Conservation (phyloP, 2,797 vertebrate genomes). For the Gymnodraco acuticeps region DNA sequence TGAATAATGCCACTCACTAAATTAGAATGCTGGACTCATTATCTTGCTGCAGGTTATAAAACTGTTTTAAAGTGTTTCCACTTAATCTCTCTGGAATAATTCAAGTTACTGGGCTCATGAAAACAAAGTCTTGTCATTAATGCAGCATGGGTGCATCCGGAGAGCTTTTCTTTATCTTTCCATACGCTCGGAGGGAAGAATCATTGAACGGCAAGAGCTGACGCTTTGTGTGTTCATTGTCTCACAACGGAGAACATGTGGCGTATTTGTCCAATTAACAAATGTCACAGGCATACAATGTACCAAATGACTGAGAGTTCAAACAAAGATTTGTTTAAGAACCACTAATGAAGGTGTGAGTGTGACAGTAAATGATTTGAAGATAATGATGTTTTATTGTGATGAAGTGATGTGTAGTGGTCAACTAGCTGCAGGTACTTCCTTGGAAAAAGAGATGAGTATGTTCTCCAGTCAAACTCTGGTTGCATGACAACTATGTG, state of each 20-base stretch:
- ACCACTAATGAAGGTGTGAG: not conserved
- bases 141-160: not conserved
- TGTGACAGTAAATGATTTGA: not conserved
- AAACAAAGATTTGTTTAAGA: slow-evolving; percentile 1
- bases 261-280: slow-evolving; percentile 68
- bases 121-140: not conserved
- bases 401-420: not conserved
- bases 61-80: slow-evolving; percentile 26
- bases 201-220: not conserved
- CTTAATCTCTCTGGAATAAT: slow-evolving; percentile 10
- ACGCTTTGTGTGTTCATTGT: slow-evolving; percentile 14
- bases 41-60: slow-evolving; percentile 17
- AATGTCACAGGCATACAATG: slow-evolving; percentile 39
- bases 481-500: slow-evolving; percentile 26
- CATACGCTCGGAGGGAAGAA: not conserved
- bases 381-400: not conserved
- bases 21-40: slow-evolving; percentile 41
- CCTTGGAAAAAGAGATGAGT: slow-evolving; percentile 6
- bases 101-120: not conserved
- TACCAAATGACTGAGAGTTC: slow-evolving; percentile 16
- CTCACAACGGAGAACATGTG: slow-evolving; percentile 47
- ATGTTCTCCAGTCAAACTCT: slow-evolving; percentile 27
- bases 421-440: not conserved
- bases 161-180: not conserved
- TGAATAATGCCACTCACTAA: slow-evolving; percentile 41